Conservation (phyloP, 2,888 invertebrate species). For the Drosophila subquinaria region DNA sequence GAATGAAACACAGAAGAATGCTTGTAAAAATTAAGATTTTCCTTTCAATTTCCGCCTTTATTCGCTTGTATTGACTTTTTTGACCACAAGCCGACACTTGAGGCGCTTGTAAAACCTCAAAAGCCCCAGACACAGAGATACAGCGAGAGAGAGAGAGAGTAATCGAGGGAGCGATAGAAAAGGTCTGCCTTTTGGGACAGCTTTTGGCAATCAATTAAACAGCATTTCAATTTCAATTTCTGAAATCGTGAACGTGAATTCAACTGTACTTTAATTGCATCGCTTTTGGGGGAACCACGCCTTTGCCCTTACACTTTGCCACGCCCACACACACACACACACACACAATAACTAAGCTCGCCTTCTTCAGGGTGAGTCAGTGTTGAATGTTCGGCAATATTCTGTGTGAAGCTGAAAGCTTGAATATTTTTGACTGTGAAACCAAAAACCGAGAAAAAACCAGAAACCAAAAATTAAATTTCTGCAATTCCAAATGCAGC, state of each 20-base stretch:
- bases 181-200: constrained; percentile 1
- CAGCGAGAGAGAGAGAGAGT: neutral
- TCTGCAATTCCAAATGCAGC: constrained; percentile 35
- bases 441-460: constrained; percentile 9
- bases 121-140: neutral
- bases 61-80: constrained; percentile 1
- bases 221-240: constrained; percentile 41
- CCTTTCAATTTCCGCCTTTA: constrained; percentile 1
- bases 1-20: neutral
- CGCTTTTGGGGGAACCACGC: constrained; percentile 8
- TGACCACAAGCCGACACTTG: constrained; percentile 25
- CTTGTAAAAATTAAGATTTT: neutral
- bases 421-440: constrained; percentile 5
- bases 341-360: neutral
- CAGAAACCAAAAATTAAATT: constrained; percentile 36
- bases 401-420: constrained; percentile 3
- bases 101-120: constrained; percentile 6
- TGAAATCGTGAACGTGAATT: constrained; percentile 43
- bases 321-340: constrained; percentile 17
- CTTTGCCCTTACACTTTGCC: constrained; percentile 5
- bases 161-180: neutral
- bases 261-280: constrained; percentile 53
- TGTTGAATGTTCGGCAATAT: neutral
- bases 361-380: neutral
- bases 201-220: constrained; percentile 37